Conservation (phyloP, 2,888 invertebrate genomes). For the Gymnosoma rotundatum region DNA sequence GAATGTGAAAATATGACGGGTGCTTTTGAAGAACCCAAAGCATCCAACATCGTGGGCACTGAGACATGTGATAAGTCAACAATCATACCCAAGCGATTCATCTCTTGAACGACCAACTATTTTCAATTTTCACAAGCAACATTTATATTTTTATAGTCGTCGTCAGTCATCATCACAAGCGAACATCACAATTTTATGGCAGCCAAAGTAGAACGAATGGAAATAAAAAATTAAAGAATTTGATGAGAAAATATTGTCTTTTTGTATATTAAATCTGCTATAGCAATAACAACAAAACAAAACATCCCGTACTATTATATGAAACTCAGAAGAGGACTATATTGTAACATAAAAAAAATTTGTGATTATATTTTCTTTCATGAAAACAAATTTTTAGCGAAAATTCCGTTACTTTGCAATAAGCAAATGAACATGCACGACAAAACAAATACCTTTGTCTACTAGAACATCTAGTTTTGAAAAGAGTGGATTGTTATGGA, state of each 20-base stretch:
- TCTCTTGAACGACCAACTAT: slow-evolving; percentile 90
- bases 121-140: slow-evolving; percentile 74
- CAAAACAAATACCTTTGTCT: too few relatives aligned
- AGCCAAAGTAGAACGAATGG: not conserved
- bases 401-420: too few relatives aligned
- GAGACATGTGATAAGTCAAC: slow-evolving; percentile 93
- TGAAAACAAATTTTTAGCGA: too few relatives aligned
- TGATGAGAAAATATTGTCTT: slow-evolving; percentile 45
- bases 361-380: too few relatives aligned
- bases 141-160: not conserved
- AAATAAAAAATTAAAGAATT: slow-evolving; percentile 20
- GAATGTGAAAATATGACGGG: slow-evolving; percentile 94
- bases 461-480: too few relatives aligned
- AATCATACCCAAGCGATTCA: slow-evolving; percentile 95
- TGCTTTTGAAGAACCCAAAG: slow-evolving; percentile 88
- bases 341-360: too few relatives aligned
- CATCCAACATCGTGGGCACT: slow-evolving; percentile 90
- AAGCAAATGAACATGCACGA: too few relatives aligned
- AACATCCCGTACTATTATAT: too few relatives aligned
- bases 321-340: too few relatives aligned
- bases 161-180: not conserved
- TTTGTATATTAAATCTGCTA: slow-evolving; percentile 19
- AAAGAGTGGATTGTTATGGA: too few relatives aligned
- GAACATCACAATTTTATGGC: not conserved
- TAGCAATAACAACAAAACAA: slow-evolving; percentile 8